Evolutionary conservation across 2,113 vertebrate genomes (phyloP).

Genomic region (Dipodomys stephensi): DNA sequence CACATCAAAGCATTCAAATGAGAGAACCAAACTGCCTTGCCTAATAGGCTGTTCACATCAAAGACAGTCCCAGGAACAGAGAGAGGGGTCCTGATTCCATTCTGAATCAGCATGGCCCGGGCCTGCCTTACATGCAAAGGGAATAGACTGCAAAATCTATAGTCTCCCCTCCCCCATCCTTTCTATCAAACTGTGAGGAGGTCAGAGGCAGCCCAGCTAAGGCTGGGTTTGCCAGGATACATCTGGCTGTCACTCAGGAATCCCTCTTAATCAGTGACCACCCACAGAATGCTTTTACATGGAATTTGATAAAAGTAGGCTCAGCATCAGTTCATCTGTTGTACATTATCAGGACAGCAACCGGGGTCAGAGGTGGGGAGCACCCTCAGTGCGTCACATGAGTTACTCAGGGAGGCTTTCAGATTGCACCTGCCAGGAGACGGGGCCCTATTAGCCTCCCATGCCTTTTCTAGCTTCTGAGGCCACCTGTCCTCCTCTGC

Average conservation of each 20-base stretch:
- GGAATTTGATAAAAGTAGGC: neutral
- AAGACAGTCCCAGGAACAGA: neutral
- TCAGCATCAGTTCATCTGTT: neutral
- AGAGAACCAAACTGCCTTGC: neutral
- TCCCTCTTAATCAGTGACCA: neutral
- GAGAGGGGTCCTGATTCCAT: neutral
- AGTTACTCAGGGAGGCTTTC: neutral
- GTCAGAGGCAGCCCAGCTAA: neutral
- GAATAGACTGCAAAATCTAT: neutral
- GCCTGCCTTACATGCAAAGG: neutral
- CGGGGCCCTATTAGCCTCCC: neutral
- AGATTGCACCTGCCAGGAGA: neutral
- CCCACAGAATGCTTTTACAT: neutral
- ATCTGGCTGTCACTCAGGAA: neutral
- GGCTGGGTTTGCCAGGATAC: neutral
- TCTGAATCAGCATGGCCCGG: neutral
- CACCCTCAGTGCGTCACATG: fast-evolving
- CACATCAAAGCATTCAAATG: neutral
- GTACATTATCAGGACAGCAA: neutral
- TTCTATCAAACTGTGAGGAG: neutral
- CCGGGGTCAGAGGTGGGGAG: fast-evolving
- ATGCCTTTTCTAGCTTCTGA: neutral
- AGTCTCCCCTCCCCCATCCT: neutral
- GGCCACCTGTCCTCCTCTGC: neutral
- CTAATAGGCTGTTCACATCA: neutral